phyloP scores from a whole-genome alignment of 2,888 invertebrate genomes.

The Sinopyrophorus schimmeli region DNA sequence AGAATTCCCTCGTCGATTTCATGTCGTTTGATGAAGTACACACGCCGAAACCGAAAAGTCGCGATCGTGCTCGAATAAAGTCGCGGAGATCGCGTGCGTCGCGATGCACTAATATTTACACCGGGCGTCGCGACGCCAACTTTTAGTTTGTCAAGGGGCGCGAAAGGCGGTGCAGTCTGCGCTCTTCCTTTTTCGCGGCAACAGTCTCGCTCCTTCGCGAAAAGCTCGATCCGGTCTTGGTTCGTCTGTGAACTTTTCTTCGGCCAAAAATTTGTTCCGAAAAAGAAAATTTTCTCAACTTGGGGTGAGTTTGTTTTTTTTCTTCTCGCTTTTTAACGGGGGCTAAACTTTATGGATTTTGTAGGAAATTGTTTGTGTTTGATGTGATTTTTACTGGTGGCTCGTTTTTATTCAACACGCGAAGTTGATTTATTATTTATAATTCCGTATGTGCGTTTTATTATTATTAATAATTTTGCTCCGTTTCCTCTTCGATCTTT shows the following conservation, averaged over 20 bases:
- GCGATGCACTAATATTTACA: constrained; percentile 53
- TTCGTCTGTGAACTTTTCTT: not conserved
- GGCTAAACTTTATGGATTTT: too few relatives aligned
- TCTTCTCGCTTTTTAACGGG: not conserved
- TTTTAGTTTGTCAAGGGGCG: constrained; percentile 52
- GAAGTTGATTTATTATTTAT: not conserved
- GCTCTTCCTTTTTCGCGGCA: constrained; percentile 1
- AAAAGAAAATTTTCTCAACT: not conserved
- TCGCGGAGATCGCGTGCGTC: constrained; percentile 42
- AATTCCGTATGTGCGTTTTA: too few relatives aligned
- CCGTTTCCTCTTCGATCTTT: too few relatives aligned
- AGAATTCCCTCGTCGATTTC: constrained; percentile 46
- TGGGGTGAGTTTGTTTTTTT: not conserved
- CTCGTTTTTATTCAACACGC: not conserved
- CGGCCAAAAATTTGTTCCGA: not conserved
- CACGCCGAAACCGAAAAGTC: constrained; percentile 29
- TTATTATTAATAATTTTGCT: too few relatives aligned
- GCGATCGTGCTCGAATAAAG: constrained; percentile 33
- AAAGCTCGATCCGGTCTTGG: not conserved
- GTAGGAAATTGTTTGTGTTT: too few relatives aligned
- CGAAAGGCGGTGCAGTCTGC: constrained; percentile 8
- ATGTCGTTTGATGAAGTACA: constrained; percentile 47
- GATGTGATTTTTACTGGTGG: too few relatives aligned
- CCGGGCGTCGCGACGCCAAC: constrained; percentile 49
- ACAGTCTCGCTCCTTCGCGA: constrained; percentile 2